A percentile compares a stretch with the other conserved stretches of the same genome.
phyloP scores from a whole-genome alignment of 2,888 invertebrate species.

The Spilarctia lutea region DNA sequence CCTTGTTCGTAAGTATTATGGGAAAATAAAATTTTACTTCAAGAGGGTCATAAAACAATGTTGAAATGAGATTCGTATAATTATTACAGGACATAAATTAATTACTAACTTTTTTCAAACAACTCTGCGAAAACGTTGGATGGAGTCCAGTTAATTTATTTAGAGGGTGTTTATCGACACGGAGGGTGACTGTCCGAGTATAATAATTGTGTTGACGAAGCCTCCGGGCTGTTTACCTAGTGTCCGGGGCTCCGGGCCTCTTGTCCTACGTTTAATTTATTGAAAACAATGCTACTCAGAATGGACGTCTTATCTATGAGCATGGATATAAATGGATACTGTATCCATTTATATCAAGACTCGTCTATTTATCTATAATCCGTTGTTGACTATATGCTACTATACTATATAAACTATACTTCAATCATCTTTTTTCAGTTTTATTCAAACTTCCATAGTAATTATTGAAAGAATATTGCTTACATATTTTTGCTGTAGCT shows the following conservation, averaged over 20 bases:
- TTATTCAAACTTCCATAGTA: too few species aligned
- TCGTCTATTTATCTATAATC: neutral
- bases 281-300: conserved; percentile 79
- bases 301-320: conserved; percentile 41
- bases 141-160: conserved; percentile 83
- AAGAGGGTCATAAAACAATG: neutral
- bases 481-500: too few species aligned
- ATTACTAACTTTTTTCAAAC: conserved; percentile 42
- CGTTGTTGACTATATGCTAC: neutral
- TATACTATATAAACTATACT: too few species aligned
- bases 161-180: conserved; percentile 82
- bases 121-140: conserved; percentile 54
- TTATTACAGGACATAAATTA: conserved; percentile 32
- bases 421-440: too few species aligned
- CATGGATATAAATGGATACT: conserved; percentile 21
- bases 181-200: conserved; percentile 84
- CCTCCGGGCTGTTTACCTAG: conserved; percentile 78
- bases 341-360: neutral
- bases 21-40: neutral
- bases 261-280: conserved; percentile 83
- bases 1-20: neutral
- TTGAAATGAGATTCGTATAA: neutral
- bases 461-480: too few species aligned
- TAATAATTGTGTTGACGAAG: conserved; percentile 86
- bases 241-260: conserved; percentile 56